Conservation (phyloP, 2,797 vertebrate genomes). For the Botia kubotai region DNA sequence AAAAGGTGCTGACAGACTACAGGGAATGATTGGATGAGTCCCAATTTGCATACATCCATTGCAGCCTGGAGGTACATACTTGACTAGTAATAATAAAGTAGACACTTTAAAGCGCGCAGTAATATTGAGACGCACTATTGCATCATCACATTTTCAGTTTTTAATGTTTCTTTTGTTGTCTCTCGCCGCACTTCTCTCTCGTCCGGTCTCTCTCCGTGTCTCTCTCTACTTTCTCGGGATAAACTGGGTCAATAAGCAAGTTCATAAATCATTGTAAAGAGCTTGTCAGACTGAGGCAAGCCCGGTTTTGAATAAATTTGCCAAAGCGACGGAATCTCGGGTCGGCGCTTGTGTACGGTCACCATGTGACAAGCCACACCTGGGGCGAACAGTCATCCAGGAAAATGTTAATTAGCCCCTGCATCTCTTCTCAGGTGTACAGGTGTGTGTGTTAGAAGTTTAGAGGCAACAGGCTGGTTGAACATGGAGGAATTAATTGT, state of each 20-base stretch:
- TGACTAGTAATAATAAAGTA: neutral
- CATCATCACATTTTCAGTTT: neutral
- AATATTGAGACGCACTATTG: neutral
- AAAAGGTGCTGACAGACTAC: conserved; percentile 14
- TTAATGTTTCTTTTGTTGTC: conserved; percentile 5
- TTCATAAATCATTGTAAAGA: conserved; percentile 83
- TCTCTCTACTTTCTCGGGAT: conserved; percentile 61
- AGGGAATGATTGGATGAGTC: conserved; percentile 13
- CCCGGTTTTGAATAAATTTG: conserved; percentile 76
- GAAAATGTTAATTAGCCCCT: conserved; percentile 76
- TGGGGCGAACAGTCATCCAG: conserved; percentile 69
- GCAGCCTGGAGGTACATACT: conserved; percentile 3
- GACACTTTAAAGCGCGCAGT: neutral
- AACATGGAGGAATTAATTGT: conserved; percentile 34
- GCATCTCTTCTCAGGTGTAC: conserved; percentile 69
- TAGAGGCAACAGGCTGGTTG: conserved; percentile 37
- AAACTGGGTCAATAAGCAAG: conserved; percentile 83
- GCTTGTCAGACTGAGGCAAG: conserved; percentile 74
- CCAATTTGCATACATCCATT: conserved; percentile 12
- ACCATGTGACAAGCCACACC: conserved; percentile 76
- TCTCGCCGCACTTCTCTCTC: conserved; percentile 3
- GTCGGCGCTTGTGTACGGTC: conserved; percentile 68
- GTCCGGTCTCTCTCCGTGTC: conserved; percentile 5
- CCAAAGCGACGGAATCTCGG: conserved; percentile 66
- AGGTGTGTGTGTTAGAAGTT: conserved; percentile 50